Evolutionary conservation across 2,888 invertebrate genomes (phyloP), one percentile per base, ranked within the genome.

Genomic region (Sialis lutaria): DNA sequence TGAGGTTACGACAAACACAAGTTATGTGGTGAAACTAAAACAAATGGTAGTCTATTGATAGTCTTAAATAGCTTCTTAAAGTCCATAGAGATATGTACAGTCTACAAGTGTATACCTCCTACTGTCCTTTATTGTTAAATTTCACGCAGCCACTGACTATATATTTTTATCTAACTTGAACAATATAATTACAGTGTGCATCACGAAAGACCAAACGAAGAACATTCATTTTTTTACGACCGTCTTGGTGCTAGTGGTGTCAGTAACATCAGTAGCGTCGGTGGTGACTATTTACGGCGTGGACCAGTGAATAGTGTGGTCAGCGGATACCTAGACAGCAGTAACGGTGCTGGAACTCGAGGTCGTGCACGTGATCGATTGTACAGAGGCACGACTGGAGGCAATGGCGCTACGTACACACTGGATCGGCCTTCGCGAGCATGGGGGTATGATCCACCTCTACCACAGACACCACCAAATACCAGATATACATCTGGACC

Each of bases 231-330:
- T 54, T 71, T 70, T 58, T 55, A 57, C 53, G 72, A 70, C 52
- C 67, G 72, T 54, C 73, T 72, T 60, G 73, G 72, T 63, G 73
- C 72, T 51, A 64, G 70, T 52, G 57, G 59, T 54, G 57, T 57
- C 51, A 57, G 56, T 50, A 53, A 33, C 12, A 52, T 34, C 6
- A 33, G 13, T 47, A 57, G 55, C 4, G 46, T 49, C 33, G 50
- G 48, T 32, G 31, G 45, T 54, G 50, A 56, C 61, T 53, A 59
- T 58, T 65, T 58, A 58, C 12, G 10, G 12, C 64, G 58, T 55
- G 58, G 60, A 55, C 60, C 63, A 53, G 37, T 22, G 22, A 22
- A 22, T 22, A 22, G 4, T 22, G 22, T 22, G 22, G 22, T 22
- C 22, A 22, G 22, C 22, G 22, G 22, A 22, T 22, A 22, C 22